Conservation (phyloP, 2,797 vertebrate genomes). For the Mico argentatus region DNA sequence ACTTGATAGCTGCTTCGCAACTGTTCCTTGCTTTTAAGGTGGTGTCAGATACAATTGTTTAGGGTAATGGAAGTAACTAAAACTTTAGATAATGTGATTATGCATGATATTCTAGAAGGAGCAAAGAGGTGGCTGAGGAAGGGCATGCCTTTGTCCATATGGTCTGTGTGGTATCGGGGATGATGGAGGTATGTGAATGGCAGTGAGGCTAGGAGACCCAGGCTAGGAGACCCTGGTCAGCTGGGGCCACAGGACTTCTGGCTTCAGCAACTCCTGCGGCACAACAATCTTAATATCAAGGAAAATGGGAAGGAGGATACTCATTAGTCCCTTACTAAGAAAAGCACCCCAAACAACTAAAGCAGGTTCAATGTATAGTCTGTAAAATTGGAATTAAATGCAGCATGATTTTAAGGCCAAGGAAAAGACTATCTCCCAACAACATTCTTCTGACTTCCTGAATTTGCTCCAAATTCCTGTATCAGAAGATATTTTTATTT, state of each 20-base stretch:
- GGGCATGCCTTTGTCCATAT: neutral
- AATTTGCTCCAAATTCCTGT: conserved; percentile 21
- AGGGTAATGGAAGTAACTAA: neutral
- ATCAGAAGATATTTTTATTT: conserved; percentile 10
- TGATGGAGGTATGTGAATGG: neutral
- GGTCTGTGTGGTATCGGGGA: neutral
- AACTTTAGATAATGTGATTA: neutral
- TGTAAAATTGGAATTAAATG: neutral
- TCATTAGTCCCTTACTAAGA: neutral
- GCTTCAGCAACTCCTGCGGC: neutral
- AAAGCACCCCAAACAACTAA: neutral
- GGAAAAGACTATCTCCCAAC: neutral
- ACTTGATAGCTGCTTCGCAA: neutral
- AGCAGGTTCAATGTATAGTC: neutral
- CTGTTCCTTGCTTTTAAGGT: neutral
- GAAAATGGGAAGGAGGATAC: neutral
- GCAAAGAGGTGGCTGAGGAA: neutral
- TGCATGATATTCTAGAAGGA: conserved; percentile 46
- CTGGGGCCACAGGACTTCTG: neutral
- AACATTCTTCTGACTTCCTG: neutral
- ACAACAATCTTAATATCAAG: conserved; percentile 8
- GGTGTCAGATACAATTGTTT: neutral
- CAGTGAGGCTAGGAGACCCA: neutral
- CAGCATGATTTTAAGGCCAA: neutral
- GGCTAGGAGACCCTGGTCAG: neutral